These are phyloP conservation scores for Hippocampus mohnikei DNA, from an alignment of 2,113 vertebrate species.

Conservation along the genomic window DNA sequence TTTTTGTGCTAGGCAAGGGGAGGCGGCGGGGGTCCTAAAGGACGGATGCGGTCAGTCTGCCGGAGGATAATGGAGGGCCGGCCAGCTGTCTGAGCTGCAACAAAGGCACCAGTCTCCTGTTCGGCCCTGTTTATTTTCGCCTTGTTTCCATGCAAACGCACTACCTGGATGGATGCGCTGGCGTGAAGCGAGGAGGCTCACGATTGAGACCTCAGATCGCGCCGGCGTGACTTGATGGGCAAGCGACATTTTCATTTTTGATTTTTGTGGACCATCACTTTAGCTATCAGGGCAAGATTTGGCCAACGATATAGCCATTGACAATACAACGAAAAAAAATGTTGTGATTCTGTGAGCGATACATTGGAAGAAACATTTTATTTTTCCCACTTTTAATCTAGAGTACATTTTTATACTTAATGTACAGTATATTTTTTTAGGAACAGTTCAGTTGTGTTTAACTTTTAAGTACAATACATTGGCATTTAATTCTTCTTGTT, in stretches of 20 bases:
- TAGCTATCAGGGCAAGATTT: not conserved
- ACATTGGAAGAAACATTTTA: too few relatives aligned
- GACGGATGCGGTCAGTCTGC: constrained; percentile 82
- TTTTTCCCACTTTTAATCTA: too few relatives aligned
- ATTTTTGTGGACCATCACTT: not conserved
- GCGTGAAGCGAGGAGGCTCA: constrained; percentile 22
- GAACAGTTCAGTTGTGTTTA: too few relatives aligned
- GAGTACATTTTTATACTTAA: too few relatives aligned
- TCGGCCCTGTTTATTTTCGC: constrained; percentile 85
- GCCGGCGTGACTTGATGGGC: not conserved
- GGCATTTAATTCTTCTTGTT: too few relatives aligned
- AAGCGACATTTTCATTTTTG: not conserved
- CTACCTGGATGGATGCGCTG: not conserved
- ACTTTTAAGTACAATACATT: too few relatives aligned
- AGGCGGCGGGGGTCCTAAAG: constrained; percentile 65
- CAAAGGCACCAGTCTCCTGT: constrained; percentile 83
- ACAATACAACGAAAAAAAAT: not conserved
- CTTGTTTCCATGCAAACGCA: constrained; percentile 76
- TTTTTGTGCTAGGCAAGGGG: constrained; percentile 78
- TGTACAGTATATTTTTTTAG: too few relatives aligned
- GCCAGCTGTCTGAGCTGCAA: constrained; percentile 81
- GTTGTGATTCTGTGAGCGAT: too few relatives aligned
- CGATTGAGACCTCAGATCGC: constrained; percentile 57
- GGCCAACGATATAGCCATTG: not conserved
- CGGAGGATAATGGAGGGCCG: constrained; percentile 80